These are phyloP conservation scores for Phrynocephalus forsythii DNA, from an alignment of 2,797 vertebrate species.

Conservation along the genomic window DNA sequence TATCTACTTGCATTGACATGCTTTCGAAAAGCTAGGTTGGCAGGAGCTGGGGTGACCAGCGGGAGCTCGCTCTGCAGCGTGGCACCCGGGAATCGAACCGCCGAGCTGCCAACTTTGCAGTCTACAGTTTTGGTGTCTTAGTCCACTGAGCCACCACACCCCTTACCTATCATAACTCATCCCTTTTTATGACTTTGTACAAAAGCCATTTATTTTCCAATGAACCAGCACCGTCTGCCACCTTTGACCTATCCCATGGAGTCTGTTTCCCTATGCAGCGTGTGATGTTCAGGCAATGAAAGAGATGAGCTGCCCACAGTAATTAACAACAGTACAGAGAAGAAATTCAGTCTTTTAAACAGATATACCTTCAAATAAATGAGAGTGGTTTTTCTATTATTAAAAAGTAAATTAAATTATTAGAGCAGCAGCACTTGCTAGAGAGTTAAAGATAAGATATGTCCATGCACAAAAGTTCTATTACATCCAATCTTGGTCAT, in stretches of 20 bases:
- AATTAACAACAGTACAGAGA: conserved; percentile 48
- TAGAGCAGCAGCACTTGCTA: conserved; percentile 16
- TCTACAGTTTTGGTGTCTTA: too few species aligned
- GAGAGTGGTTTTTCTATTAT: conserved; percentile 18
- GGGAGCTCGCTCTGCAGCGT: too few species aligned
- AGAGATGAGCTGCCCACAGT: conserved; percentile 39
- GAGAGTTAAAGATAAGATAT: background rate
- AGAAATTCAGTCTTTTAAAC: conserved; percentile 35
- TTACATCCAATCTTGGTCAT: conserved; percentile 1
- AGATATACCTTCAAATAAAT: conserved; percentile 36
- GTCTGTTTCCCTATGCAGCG: conserved; percentile 44
- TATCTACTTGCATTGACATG: too few species aligned
- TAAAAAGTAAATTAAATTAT: conserved; percentile 41
- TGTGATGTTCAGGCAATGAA: conserved; percentile 29
- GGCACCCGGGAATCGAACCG: too few species aligned
- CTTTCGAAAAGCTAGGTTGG: too few species aligned
- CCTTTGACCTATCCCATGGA: background rate
- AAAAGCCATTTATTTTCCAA: conserved; percentile 57
- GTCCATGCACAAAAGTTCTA: background rate
- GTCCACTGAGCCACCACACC: too few species aligned
- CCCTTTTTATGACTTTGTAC: conserved; percentile 21
- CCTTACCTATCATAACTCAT: conserved; percentile 51
- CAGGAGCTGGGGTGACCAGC: too few species aligned
- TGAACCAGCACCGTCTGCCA: conserved; percentile 42
- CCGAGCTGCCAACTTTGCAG: too few species aligned